phyloP scores from a whole-genome alignment of 2,797 vertebrate species.

The Lepus townsendii region DNA sequence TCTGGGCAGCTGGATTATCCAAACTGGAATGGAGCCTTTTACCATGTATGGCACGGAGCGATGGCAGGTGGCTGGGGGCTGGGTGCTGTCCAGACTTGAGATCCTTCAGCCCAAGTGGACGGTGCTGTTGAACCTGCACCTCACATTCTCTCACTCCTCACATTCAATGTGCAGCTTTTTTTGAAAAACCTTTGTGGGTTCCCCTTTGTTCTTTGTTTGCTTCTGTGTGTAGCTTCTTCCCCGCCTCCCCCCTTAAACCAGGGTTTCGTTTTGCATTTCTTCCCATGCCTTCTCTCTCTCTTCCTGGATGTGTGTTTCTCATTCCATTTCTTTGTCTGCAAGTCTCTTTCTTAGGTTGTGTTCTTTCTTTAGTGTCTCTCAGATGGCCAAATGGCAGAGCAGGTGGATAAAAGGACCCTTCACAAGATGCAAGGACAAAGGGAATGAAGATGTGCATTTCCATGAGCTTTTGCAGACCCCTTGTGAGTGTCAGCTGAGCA shows the following conservation, averaged over 20 bases:
- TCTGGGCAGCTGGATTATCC: background rate
- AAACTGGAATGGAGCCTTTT: background rate
- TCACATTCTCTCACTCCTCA: background rate
- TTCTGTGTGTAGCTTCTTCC: background rate
- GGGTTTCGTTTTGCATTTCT: background rate
- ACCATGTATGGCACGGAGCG: fast-evolving
- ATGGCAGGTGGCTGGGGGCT: background rate
- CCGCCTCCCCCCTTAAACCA: fast-evolving
- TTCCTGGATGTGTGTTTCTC: background rate
- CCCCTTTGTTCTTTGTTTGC: background rate
- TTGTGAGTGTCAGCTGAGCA: background rate
- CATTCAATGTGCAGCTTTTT: background rate
- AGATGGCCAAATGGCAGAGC: background rate
- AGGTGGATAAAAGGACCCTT: too few species aligned
- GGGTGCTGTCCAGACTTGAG: background rate
- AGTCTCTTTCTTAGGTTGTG: background rate
- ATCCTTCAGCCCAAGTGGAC: background rate
- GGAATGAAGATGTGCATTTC: too few species aligned
- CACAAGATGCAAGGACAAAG: too few species aligned
- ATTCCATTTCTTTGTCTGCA: background rate
- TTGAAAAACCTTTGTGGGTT: background rate
- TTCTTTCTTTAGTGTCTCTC: background rate
- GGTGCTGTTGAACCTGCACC: too few species aligned
- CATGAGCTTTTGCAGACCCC: too few species aligned
- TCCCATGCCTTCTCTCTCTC: background rate